Percentiles rank a stretch among this genome's conserved stretches.
Evolutionary conservation across 2,797 vertebrate genomes (phyloP).

Genomic region (Silurus lanzhouensis): DNA sequence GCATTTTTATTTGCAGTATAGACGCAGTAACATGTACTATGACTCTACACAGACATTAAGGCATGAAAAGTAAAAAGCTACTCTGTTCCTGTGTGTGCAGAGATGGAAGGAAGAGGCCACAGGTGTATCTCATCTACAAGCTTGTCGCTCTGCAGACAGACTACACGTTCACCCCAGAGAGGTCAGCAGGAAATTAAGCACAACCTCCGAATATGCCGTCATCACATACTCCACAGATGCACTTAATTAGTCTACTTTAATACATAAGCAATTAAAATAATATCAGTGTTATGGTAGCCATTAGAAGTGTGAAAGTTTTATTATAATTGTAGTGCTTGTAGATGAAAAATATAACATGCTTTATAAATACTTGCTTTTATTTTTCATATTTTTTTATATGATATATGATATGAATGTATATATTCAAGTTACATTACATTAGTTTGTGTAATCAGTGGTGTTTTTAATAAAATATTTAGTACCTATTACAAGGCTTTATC

Average conservation of each 20-base stretch:
- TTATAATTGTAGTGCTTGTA: neutral
- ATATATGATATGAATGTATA: neutral
- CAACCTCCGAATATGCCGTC: slow-evolving; percentile 78
- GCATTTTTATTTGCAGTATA: neutral
- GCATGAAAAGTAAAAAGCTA: slow-evolving; percentile 1
- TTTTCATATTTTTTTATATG: neutral
- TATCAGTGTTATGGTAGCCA: neutral
- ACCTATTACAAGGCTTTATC: neutral
- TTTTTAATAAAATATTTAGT: slow-evolving; percentile 3
- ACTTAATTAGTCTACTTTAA: slow-evolving; percentile 40
- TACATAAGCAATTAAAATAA: no score
- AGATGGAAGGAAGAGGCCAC: slow-evolving; percentile 64
- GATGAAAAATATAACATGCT: neutral
- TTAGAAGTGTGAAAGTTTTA: neutral
- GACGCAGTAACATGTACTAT: neutral
- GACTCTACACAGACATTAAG: neutral
- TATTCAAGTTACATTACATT: neutral
- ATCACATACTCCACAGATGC: slow-evolving; percentile 73
- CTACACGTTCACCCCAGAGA: slow-evolving; percentile 75
- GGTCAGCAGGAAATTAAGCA: slow-evolving; percentile 78
- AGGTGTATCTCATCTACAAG: slow-evolving; percentile 61
- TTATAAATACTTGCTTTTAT: no score
- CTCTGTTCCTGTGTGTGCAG: slow-evolving; percentile 58
- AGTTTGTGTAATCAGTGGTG: neutral
- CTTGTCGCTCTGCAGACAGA: slow-evolving; percentile 75